Conservation (phyloP, 1,140 invertebrate genomes). For the Drosophila tsacasi region DNA sequence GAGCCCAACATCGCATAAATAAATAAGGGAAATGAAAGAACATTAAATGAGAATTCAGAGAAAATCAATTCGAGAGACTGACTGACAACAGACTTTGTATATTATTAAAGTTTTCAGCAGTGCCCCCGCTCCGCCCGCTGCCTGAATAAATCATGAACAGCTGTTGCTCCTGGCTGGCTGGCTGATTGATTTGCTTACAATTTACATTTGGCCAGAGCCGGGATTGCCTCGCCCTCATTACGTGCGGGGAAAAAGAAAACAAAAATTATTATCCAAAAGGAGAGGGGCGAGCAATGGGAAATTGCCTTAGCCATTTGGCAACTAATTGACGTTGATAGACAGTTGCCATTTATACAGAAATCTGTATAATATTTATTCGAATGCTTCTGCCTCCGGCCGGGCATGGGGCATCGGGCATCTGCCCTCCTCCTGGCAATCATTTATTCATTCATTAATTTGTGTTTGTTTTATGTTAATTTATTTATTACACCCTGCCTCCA, state of each 20-base stretch:
- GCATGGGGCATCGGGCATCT: background rate
- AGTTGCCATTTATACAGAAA: constrained; percentile 69
- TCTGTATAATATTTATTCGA: constrained; percentile 68
- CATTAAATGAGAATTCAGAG: constrained; percentile 51
- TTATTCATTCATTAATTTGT: constrained; percentile 83
- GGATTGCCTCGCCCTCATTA: constrained; percentile 38
- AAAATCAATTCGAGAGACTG: constrained; percentile 65
- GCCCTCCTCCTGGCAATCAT: constrained; percentile 50
- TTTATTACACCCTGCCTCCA: constrained; percentile 66
- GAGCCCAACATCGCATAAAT: constrained; percentile 35
- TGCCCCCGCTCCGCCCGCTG: background rate
- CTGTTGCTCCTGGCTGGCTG: constrained; percentile 47
- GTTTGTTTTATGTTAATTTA: constrained; percentile 83
- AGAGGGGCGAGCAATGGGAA: constrained; percentile 23
- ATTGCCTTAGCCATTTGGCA: constrained; percentile 56
- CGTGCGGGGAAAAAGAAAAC: background rate
- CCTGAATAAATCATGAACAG: constrained; percentile 56
- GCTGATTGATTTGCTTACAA: constrained; percentile 61
- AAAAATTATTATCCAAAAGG: constrained; percentile 6
- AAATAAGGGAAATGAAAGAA: constrained; percentile 38
- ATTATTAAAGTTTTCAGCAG: constrained; percentile 56
- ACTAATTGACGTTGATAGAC: constrained; percentile 80
- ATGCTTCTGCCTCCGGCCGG: background rate
- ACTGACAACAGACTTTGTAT: constrained; percentile 47
- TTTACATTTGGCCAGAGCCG: constrained; percentile 50